Base-by-base conservation (phyloP, 1,140 invertebrate genomes). In the Gonatopus flavifemur region DNA sequence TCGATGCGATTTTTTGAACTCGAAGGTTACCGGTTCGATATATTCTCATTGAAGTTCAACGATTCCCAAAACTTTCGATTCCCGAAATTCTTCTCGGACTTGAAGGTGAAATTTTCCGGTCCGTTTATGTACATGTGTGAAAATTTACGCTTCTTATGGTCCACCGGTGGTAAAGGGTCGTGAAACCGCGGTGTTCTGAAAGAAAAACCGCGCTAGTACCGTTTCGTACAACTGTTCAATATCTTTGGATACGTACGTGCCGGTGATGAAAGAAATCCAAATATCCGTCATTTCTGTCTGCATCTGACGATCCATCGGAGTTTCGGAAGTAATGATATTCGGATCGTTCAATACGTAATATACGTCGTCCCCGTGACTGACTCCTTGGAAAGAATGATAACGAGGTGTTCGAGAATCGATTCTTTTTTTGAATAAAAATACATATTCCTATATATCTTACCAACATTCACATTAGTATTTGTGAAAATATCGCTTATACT, bases 311-410 rank as follows among this genome's bases (percentile, higher is more conserved):
- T 84, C 83, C 8, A 77, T 58, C 3, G 60, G 15, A 22, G 58
- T 74, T 15, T 60, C 66, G n/a, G 54, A 69, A 19, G 67, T 48
- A 52, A 74, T 54, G 28, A 72, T 39, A 30, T 64, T 64, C 9
- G 55, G 30, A 30, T 66, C 62, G 20, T 70, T 64, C 18, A 82
- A 44, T 12, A 82, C 55, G 38, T 77, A 67, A 10, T 69, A 66
- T 12, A 71, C 59, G 55, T 87, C 85, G 56, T 87, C 84, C 3
- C 69, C 83, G 56, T 87, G 84, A 47, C 76, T 75, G 1, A 84
- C 82, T 52, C 84, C 84, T 84, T 16, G 19, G 40, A 37, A n/a
- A n/a, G n/a, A n/a, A n/a, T n/a, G n/a, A n/a, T n/a, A n/a, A n/a
- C n/a, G n/a, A n/a, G n/a, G n/a, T n/a, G 22, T 31, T 33, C 18